These are phyloP conservation scores for Lagopus muta DNA, from an alignment of 2,113 vertebrate genomes.

Conservation along the genomic window DNA sequence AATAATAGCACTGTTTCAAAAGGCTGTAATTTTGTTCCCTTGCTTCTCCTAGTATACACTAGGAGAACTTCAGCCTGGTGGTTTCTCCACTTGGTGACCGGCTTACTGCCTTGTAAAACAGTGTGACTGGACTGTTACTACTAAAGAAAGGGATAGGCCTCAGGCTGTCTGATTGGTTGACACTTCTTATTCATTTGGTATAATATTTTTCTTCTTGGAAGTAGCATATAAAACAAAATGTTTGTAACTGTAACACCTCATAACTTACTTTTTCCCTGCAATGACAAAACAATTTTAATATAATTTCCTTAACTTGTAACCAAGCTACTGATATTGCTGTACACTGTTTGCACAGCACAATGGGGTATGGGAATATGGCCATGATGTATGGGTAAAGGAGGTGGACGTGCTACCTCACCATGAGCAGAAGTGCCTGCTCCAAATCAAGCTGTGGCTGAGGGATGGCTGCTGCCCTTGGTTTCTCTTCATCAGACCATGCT, in stretches of 20 bases:
- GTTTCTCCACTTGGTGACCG: constrained; percentile 50
- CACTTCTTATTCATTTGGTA: constrained; percentile 42
- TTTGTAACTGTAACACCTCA: constrained; percentile 70
- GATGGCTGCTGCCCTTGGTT: not conserved
- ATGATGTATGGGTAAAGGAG: accelerated
- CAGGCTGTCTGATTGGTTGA: not conserved
- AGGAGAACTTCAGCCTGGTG: not conserved
- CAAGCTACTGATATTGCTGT: not conserved
- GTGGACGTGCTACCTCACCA: accelerated
- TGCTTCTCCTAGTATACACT: not conserved
- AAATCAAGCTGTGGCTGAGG: accelerated
- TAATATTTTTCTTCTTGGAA: constrained; percentile 74
- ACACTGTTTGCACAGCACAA: not conserved
- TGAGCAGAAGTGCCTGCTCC: not conserved
- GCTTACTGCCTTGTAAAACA: constrained; percentile 69
- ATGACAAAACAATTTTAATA: constrained; percentile 36
- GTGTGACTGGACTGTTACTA: constrained; percentile 30
- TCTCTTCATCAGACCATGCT: accelerated
- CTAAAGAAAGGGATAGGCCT: constrained; percentile 35
- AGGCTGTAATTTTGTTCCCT: constrained; percentile 9
- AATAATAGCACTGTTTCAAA: constrained; percentile 52
- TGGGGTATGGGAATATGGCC: accelerated
- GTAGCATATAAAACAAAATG: constrained; percentile 64
- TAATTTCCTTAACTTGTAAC: constrained; percentile 41
- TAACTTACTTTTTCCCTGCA: constrained; percentile 46